Evolutionary conservation across 2,797 vertebrate genomes (phyloP).

Genomic region (Garrulus glandarius): DNA sequence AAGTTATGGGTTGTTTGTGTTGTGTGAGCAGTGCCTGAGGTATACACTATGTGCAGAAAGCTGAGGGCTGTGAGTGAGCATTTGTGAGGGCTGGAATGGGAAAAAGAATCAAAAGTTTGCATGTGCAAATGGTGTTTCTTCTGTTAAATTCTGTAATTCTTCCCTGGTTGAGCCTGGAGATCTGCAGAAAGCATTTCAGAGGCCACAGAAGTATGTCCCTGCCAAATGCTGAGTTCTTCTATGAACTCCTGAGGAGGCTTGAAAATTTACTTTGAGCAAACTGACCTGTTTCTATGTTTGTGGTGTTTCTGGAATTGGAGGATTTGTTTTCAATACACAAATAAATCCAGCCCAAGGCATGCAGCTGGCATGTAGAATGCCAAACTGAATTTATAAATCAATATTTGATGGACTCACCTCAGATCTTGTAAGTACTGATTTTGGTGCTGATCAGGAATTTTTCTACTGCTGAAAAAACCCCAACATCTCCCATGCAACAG

Average conservation of each 20-base stretch:
- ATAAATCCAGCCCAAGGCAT: background rate
- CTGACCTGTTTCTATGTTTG: background rate
- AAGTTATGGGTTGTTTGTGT: background rate
- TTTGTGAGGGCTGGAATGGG: background rate
- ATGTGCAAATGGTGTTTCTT: background rate
- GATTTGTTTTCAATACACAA: background rate
- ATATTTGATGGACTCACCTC: background rate
- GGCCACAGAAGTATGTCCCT: background rate
- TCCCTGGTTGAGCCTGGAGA: background rate
- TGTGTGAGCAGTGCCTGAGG: background rate
- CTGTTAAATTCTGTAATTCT: background rate
- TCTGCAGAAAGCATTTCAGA: background rate
- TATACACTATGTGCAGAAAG: background rate
- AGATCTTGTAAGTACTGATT: background rate
- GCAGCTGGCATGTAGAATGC: background rate
- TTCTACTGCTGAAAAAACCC: background rate
- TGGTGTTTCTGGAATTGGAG: background rate
- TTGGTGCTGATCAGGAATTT: background rate
- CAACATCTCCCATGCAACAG: background rate
- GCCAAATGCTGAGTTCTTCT: background rate
- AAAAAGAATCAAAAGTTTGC: background rate
- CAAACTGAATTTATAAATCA: background rate
- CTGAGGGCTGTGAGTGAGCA: background rate
- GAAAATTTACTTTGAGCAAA: background rate
- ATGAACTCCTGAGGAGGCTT: background rate